Conservation (phyloP, 2,888 invertebrate genomes). For the Clostera curtula region DNA sequence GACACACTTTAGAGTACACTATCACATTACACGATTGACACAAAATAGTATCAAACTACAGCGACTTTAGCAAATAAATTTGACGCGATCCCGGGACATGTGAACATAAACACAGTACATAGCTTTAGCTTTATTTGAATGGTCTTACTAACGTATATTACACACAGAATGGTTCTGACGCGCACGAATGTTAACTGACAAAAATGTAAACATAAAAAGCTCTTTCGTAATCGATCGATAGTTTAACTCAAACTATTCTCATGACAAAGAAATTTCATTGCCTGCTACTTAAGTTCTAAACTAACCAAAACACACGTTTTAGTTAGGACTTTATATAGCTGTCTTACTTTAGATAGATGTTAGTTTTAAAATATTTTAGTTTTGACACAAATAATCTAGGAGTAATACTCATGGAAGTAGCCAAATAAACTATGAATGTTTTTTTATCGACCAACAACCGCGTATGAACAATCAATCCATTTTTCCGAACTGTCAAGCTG, state of each 20-base stretch:
- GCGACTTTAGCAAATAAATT: conserved; percentile 33
- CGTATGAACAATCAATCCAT: conserved; percentile 41
- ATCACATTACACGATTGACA: conserved; percentile 34
- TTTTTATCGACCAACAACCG: conserved; percentile 58
- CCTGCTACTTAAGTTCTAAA: too few species aligned
- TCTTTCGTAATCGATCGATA: conserved; percentile 74
- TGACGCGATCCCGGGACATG: conserved; percentile 27
- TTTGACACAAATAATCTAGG: too few species aligned
- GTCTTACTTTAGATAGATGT: too few species aligned
- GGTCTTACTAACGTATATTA: too few species aligned
- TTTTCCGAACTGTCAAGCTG: conserved; percentile 43
- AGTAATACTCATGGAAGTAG: too few species aligned
- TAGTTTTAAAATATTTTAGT: too few species aligned
- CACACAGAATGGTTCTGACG: conserved; percentile 12
- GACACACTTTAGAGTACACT: conserved; percentile 30
- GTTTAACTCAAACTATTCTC: conserved; percentile 51
- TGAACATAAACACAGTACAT: conserved; percentile 39
- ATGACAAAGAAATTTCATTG: conserved; percentile 62
- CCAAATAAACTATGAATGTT: too few species aligned
- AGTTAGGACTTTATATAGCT: too few species aligned
- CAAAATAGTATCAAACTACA: conserved; percentile 16
- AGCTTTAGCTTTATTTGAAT: too few species aligned
- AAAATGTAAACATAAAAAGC: conserved; percentile 40
- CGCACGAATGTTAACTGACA: conserved; percentile 11
- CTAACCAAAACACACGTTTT: too few species aligned